Conservation (phyloP, 1,140 invertebrate species). For the Coptotermes formosanus region DNA sequence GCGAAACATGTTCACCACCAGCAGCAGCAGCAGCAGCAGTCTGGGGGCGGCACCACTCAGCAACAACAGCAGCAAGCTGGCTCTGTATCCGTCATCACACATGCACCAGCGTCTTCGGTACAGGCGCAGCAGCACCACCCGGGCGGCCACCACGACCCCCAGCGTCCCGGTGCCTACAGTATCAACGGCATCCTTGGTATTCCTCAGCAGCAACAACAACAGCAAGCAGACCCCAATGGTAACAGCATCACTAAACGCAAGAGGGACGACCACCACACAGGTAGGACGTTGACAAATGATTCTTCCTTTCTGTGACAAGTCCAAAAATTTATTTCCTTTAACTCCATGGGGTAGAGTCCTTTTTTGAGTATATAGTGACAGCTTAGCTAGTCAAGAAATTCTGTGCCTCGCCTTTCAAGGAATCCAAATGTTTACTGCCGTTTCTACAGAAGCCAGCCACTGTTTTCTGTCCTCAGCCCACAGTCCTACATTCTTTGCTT, state of each 20-base stretch:
- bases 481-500: no score
- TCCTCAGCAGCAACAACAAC: slow-evolving; percentile 62
- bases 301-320: no score
- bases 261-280: slow-evolving; percentile 61
- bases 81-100: slow-evolving; percentile 63
- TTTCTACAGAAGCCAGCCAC: no score
- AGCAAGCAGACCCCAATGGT: slow-evolving; percentile 66
- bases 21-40: slow-evolving; percentile 55
- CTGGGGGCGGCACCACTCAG: slow-evolving; percentile 29
- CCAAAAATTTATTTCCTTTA: no score
- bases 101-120: slow-evolving; percentile 52
- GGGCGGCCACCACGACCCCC: slow-evolving; percentile 33
- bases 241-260: slow-evolving; percentile 68
- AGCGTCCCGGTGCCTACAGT: slow-evolving; percentile 72
- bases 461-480: no score
- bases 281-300: slow-evolving; percentile 35
- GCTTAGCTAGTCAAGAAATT: no score
- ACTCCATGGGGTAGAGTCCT: no score
- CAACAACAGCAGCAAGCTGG: slow-evolving; percentile 43
- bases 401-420: no score
- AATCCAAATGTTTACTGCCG: no score
- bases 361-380: no score
- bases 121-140: slow-evolving; percentile 27
- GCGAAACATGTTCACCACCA: slow-evolving; percentile 86
- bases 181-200: slow-evolving; percentile 95